Percentiles rank a stretch among this genome's conserved stretches.
Evolutionary conservation across 2,888 invertebrate genomes (phyloP).

Genomic region (Sacculina carcini): DNA sequence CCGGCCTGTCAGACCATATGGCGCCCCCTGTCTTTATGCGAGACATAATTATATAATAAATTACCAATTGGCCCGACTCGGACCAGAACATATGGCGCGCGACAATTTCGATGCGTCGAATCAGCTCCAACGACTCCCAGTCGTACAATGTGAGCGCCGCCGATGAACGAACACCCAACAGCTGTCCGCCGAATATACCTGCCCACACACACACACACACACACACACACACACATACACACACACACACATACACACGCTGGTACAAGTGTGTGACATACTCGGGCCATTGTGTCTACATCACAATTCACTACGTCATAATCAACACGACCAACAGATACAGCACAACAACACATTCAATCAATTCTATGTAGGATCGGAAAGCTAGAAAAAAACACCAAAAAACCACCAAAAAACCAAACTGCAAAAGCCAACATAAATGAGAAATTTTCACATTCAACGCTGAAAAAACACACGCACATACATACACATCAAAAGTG

Average conservation of each 20-base stretch:
- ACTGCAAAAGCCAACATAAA: background rate
- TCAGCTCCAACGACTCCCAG: conserved; percentile 76
- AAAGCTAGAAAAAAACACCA: background rate
- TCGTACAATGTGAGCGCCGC: conserved; percentile 86
- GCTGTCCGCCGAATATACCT: conserved; percentile 70
- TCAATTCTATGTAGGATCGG: background rate
- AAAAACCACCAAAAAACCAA: background rate
- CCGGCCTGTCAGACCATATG: too few relatives aligned
- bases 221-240: background rate
- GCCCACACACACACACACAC: conserved; percentile 10
- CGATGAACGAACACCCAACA: conserved; percentile 71
- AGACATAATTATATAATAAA: too few relatives aligned
- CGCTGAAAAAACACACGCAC: background rate
- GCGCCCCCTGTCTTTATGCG: too few relatives aligned
- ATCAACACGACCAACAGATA: background rate
- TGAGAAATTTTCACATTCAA: background rate
- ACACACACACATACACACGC: too few relatives aligned
- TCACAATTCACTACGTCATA: background rate
- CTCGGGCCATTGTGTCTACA: too few relatives aligned
- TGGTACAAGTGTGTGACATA: too few relatives aligned
- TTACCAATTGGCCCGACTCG: conserved; percentile 54
- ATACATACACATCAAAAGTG: background rate
- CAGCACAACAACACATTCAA: background rate
- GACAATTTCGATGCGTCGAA: conserved; percentile 88
- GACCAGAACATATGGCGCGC: conserved; percentile 87